Conservation (phyloP, 2,113 vertebrate species). For the Empidonax traillii region DNA sequence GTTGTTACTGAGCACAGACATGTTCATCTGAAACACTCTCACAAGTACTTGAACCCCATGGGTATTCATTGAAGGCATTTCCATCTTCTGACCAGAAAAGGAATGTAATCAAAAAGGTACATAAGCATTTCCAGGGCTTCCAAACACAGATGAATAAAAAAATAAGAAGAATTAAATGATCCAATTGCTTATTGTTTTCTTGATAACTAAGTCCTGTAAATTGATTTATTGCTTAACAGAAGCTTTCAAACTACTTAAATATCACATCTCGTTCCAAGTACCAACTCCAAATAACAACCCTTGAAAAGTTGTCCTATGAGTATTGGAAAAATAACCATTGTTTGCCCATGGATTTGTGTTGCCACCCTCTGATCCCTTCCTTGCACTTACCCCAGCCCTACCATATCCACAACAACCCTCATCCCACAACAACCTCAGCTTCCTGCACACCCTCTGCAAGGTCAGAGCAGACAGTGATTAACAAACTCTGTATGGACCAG, state of each 20-base stretch:
- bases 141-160: background rate
- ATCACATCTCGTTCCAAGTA: background rate
- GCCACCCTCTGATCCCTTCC: background rate
- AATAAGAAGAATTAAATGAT: conserved; percentile 9
- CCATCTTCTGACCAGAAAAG: background rate
- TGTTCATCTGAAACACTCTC: background rate
- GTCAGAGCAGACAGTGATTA: rapidly evolving
- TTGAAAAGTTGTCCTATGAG: background rate
- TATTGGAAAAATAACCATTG: background rate
- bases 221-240: background rate
- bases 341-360: background rate
- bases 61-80: conserved; percentile 1
- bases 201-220: background rate
- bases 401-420: background rate
- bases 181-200: background rate
- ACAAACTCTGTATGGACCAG: background rate
- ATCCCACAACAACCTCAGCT: background rate
- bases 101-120: background rate
- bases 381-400: background rate
- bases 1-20: background rate
- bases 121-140: background rate
- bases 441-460: background rate
- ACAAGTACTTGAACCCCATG: background rate
- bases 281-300: background rate
- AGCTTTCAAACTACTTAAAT: background rate